These are phyloP conservation scores for Punctoribates punctum DNA, from an alignment of 2,888 invertebrate genomes.

Conservation along the genomic window DNA sequence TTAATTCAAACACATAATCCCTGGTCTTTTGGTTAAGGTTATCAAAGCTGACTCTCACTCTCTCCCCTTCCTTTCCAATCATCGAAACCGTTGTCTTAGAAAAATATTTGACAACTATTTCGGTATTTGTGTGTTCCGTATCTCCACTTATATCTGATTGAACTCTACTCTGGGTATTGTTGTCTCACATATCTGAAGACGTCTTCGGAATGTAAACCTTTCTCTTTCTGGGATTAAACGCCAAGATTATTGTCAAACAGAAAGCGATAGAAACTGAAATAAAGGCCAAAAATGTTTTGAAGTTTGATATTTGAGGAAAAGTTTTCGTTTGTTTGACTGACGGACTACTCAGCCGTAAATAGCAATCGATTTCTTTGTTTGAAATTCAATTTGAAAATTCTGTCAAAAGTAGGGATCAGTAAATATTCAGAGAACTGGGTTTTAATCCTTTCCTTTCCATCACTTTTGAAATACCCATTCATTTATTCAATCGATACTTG, in stretches of 20 bases:
- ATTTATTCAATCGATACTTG: not conserved
- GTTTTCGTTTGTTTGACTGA: not conserved
- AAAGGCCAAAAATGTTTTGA: not conserved
- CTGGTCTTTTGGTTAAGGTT: no score
- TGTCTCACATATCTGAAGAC: not conserved
- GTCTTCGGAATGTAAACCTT: not conserved
- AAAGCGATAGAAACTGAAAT: not conserved
- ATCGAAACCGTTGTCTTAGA: not conserved
- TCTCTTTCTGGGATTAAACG: not conserved
- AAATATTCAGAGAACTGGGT: not conserved
- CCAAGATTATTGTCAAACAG: slow-evolving; percentile 3
- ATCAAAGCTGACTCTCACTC: no score
- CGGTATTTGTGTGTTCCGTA: not conserved
- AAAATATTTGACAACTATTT: slow-evolving; percentile 12
- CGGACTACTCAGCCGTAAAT: not conserved
- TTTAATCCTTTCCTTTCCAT: slow-evolving; percentile 1
- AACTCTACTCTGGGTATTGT: not conserved
- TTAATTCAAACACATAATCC: no score
- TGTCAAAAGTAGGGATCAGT: no score
- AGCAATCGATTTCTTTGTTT: not conserved
- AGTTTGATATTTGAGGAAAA: not conserved
- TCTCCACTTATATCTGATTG: not conserved
- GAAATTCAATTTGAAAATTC: no score
- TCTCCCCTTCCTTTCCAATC: not conserved
- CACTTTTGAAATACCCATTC: not conserved